phyloP scores from a whole-genome alignment of 2,888 invertebrate genomes.

The Himalopsyche anomala region DNA sequence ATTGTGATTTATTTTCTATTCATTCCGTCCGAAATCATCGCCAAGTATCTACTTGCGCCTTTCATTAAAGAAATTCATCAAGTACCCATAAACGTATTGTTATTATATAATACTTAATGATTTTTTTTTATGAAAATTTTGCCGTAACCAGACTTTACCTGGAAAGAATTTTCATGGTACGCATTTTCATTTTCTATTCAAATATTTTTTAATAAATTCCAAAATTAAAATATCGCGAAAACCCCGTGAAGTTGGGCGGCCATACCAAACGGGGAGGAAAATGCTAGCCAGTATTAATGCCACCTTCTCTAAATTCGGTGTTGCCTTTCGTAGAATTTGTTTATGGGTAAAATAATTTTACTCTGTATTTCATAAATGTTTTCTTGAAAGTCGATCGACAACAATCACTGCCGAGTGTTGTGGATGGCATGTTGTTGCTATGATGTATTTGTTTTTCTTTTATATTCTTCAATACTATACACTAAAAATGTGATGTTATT shows the following conservation, averaged over 20 bases:
- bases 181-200: slow-evolving; percentile 31
- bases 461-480: no score
- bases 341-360: no score
- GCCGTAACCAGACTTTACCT: background rate
- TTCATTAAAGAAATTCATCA: background rate
- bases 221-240: slow-evolving; percentile 16
- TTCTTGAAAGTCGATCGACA: no score
- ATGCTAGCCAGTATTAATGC: background rate
- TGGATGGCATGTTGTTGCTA: no score
- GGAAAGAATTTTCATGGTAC: background rate
- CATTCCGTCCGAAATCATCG: no score
- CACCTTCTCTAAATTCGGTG: background rate
- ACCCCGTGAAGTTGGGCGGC: background rate
- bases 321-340: background rate
- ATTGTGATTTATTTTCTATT: no score
- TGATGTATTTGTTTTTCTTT: no score
- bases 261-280: background rate
- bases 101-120: background rate
- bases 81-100: background rate
- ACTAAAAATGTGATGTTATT: no score
- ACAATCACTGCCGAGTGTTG: no score
- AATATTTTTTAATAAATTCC: slow-evolving; percentile 33
- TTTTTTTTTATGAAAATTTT: slow-evolving; percentile 20
- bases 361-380: no score
- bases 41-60: no score